Evolutionary conservation across 2,888 invertebrate genomes (phyloP), one percentile per base, ranked within the genome.

Genomic region (Thecophora atra): DNA sequence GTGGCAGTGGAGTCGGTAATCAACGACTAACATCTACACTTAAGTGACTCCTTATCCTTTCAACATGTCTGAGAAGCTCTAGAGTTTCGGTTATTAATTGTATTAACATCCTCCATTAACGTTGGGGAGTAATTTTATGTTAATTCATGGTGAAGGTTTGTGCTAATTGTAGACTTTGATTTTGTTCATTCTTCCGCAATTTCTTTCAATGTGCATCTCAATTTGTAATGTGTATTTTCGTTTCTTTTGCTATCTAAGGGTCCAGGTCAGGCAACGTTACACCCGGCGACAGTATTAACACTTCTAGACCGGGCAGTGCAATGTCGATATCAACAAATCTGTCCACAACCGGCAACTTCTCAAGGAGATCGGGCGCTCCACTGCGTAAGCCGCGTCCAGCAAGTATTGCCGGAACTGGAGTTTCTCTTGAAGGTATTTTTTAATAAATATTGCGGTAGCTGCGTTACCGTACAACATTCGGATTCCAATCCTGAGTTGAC

Each of bases 261-360:
- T 89, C 90, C 79, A 89, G 91, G 80, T 92, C 92, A 78, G 93
- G 93, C 78, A 93, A 93, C 83, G 91, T 91, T 78, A 93, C 93
- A 76, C 93, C 93, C 75, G 85, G 86, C 76, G 86, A 86, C 84
- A 89, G 91, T 89, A 78, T 83, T 68, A 86, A 81, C 79, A 90
- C 92, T 75, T 95, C 95, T 79, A 90, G 96, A 85, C 96, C 96
- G 76, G 93, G 93, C 86, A 95, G 95, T 88, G 94, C 96, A 79
- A 90, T 96, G 89, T 95, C 93, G 84, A 86, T 89, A 89, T 93
- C 93, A 85, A 90, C 90, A 83, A 90, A 89, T 83, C 90, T 85
- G 79, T 85, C 91, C 81, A 88, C 90, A 76, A 87, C 89, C 58
- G 89, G 89, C 79, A 87, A 88, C 72, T 87, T 90, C 76, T 89